Base-by-base conservation (phyloP, 92 coral and sea anemone species). In the Parazoanthus swiftii region DNA sequence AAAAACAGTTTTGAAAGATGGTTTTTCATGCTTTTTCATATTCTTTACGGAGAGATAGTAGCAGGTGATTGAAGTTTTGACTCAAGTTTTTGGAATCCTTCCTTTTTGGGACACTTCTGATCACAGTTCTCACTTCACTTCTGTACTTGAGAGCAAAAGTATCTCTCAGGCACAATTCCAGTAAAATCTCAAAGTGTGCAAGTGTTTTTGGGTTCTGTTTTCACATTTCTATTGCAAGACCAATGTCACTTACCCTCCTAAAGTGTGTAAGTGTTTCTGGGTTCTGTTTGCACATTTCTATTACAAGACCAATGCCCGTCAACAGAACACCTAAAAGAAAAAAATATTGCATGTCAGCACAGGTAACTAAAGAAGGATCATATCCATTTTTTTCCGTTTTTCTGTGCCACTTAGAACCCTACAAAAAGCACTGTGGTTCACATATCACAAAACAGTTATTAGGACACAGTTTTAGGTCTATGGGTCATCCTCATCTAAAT, bases 141-240 rank as follows among this genome's bases (percentile, higher is more conserved):
- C 51, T 10, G 51, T 48, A 48, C 8, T 48, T 48, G 51, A 48
- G 1, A 48, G 51, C 51, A 48, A 48, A 48, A 48, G 11, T 48
- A 11, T 48, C 11, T 48, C 9, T 48, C 9, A 6, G 51, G 11
- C 51, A 10, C 8, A 11, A 48, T 48, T 6, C 51, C 11, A 48
- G 1, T 39, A 39, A 39, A 11, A 29, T 91, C 92, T 96, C 92
- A 89, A 97, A 97, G 90, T 97, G 99, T 56, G 95, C 51, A 23
- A 97, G 89, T 16, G 98, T 95, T 88, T 97, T 98, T 59, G 96
- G 94, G 88, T 97, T 97, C 39, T 92, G 94, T 74, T 85, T 93
- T 73, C 99, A 95, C 99, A 97, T 97, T 80, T 93, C 95, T 26
- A 98, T 97, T n/a, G 95, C 98, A 36, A 97, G 85, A 29, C 98